A percentile compares a stretch with the other conserved stretches of the same genome.
phyloP scores from a whole-genome alignment of 1,140 invertebrate genomes.

The Ptiloglossa arizonensis region DNA sequence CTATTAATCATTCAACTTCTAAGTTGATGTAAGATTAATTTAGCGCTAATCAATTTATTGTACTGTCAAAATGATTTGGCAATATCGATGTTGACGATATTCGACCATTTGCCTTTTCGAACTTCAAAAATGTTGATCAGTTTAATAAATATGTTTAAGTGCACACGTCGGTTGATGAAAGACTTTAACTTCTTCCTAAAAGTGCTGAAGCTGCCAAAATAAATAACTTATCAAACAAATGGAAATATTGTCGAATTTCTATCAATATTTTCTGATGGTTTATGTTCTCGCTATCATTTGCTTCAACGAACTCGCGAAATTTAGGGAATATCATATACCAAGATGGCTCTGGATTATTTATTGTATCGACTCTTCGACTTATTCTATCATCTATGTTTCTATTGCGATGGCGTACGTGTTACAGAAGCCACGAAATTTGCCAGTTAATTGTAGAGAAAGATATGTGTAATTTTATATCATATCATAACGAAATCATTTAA shows the following conservation, averaged over 20 bases:
- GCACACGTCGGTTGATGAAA: conserved; percentile 20
- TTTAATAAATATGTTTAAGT: not conserved
- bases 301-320: conserved; percentile 52
- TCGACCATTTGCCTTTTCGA: not conserved
- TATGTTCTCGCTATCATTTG: conserved; percentile 55
- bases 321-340: conserved; percentile 58
- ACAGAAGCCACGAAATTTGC: conserved; percentile 10
- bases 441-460: conserved; percentile 13
- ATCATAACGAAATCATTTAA: too few species aligned
- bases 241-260: not conserved
- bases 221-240: not conserved
- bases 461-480: too few species aligned
- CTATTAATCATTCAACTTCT: not conserved
- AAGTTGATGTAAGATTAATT: not conserved
- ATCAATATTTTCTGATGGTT: not conserved
- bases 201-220: conserved; percentile 54
- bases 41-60: not conserved
- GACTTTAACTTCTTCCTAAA: conserved; percentile 62
- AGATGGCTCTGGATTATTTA: conserved; percentile 70
- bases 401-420: conserved; percentile 48
- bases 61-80: not conserved
- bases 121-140: not conserved
- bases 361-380: conserved; percentile 65
- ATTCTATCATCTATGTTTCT: conserved; percentile 50
- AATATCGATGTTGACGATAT: too few species aligned